Base-by-base conservation (phyloP, 2,888 invertebrate species). In the Brachypalpus laphriformis region DNA sequence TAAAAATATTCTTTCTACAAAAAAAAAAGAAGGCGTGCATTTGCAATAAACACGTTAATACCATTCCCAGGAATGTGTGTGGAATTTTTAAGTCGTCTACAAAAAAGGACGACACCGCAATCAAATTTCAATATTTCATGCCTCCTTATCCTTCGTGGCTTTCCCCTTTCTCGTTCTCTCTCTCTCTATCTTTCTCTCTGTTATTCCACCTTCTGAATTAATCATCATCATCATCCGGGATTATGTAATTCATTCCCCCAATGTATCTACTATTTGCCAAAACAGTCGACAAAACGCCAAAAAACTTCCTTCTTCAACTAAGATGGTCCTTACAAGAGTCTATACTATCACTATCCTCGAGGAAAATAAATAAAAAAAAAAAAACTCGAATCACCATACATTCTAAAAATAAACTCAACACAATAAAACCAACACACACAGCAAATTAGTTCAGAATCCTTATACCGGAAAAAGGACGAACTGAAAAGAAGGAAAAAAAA, bases 361-460 rank as follows among this genome's bases (percentile, higher is more conserved):
- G 49, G 14, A 20, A 56, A 49, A 45, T 66, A 49, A 51, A 45
- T 56, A 68, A 16, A 78, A 40, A 31, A 57, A 49, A 47, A 75
- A 63, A 9, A 9, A 71, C 40, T 40, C 59, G 34, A 68, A 74
- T 80, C 80, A 80, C 45, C 83, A 74, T 72, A 66, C 40, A 83
- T n/a, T 80, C 83, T 70, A 74, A 80, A 83, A 83, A 83, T 83
- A 80, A 42, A 68, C 63, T 59, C 42, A 47, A 57, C 74, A 83
- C 74, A 78, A 70, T 78, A 78, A 74, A 72, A 68, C 78, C 68
- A 68, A 63, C 63, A 65, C 63, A 65, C 42, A 83, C 47, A 74
- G 34, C 57, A 83, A 74, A 83, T 75, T 78, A 74, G 72, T 47
- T 71, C 42, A 28, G 42, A 65, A 37, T 63, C 45, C 63, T 65